Evolutionary conservation across 2,797 vertebrate species (phyloP).

Genomic region (Enteromius trimaculatus): DNA sequence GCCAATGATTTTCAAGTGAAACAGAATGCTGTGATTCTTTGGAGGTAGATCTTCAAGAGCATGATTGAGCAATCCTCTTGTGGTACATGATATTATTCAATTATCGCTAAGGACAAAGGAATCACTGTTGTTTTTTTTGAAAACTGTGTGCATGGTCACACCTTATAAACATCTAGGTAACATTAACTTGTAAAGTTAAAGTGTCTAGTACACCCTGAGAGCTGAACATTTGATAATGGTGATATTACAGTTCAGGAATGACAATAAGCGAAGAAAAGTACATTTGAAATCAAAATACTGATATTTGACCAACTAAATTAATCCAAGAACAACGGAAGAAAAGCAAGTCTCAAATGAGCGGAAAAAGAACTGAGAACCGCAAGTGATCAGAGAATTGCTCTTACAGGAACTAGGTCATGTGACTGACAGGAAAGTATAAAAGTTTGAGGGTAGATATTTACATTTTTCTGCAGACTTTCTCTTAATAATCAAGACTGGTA

Average conservation of each 20-base stretch:
- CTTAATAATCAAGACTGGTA: not conserved
- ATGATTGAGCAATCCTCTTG: not conserved
- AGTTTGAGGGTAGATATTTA: not conserved
- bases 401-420: constrained; percentile 63
- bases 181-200: not conserved
- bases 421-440: constrained; percentile 64
- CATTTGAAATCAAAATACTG: not conserved
- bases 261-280: constrained; percentile 4
- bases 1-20: not conserved
- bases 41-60: not conserved
- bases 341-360: constrained; percentile 36
- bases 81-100: not conserved
- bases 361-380: constrained; percentile 59
- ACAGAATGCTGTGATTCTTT: not conserved
- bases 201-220: not conserved
- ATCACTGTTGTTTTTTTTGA: not conserved
- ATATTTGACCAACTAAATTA: not conserved
- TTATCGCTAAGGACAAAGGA: not conserved
- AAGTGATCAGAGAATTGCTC: constrained; percentile 67
- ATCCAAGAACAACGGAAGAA: constrained; percentile 1
- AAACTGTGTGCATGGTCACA: not conserved
- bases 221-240: not conserved
- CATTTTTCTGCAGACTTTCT: not conserved
- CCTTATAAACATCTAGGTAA: not conserved
- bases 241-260: not conserved